Conservation (phyloP, 23 tunicate genomes). For the Ciona savignyi region DNA sequence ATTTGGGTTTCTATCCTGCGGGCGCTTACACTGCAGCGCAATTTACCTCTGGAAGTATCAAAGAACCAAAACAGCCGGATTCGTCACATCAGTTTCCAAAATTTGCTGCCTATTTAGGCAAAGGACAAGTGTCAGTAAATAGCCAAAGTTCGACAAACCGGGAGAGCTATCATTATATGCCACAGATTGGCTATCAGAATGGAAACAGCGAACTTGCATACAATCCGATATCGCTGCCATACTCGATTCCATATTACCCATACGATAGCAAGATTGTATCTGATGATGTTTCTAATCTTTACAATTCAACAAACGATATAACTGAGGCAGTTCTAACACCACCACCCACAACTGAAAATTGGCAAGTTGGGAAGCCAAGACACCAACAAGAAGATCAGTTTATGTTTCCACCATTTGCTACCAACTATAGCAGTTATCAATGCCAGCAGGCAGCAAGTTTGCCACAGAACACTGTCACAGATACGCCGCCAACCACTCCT, state of each 20-base stretch:
- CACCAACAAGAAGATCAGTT: background rate
- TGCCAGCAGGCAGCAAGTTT: background rate
- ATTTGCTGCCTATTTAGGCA: background rate
- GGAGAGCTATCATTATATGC: background rate
- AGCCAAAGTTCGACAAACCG: background rate
- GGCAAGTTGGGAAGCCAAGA: background rate
- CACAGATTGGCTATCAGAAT: background rate
- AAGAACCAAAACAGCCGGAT: background rate
- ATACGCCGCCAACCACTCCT: conserved; percentile 21
- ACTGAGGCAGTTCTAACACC: background rate
- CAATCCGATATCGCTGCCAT: background rate
- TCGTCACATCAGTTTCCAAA: background rate
- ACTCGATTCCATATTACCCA: background rate
- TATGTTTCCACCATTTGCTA: background rate
- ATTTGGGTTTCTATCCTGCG: background rate
- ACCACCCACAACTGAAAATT: background rate
- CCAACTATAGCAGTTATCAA: background rate
- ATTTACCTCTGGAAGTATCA: background rate
- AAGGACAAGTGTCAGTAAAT: background rate
- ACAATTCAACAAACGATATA: background rate
- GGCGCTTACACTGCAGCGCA: background rate
- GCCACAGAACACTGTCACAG: background rate
- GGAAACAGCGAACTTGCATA: background rate
- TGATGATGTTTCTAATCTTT: background rate
- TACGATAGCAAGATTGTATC: background rate